A percentile compares a stretch with the other conserved stretches of the same genome.
phyloP scores from a whole-genome alignment of 37 sponge, comb jelly and placozoan genomes.

The Theonella swinhoei region DNA sequence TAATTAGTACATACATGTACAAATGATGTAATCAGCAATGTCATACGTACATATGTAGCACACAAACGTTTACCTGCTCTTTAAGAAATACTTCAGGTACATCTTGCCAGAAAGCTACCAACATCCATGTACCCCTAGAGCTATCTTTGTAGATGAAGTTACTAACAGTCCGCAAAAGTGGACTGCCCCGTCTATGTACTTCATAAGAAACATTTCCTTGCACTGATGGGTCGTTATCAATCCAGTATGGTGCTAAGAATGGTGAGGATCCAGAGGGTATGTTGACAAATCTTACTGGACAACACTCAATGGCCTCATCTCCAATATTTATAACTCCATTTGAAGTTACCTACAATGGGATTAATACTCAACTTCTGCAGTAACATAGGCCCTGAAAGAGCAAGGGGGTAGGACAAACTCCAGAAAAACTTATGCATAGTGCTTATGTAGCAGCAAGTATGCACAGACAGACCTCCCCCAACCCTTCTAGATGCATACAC shows the following conservation, averaged over 20 bases:
- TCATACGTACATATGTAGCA: no score
- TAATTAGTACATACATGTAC: no score
- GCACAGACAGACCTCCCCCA: no score
- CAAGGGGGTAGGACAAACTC: no score
- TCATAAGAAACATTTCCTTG: neutral
- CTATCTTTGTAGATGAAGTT: neutral
- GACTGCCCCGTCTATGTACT: neutral
- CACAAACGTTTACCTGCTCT: no score
- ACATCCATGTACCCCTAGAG: neutral
- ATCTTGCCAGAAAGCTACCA: neutral
- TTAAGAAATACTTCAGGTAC: no score
- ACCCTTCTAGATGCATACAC: no score
- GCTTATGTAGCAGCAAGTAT: no score
- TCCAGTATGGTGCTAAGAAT: neutral
- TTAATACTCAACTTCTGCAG: neutral
- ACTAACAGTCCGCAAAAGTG: neutral
- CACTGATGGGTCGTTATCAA: neutral
- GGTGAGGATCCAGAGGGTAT: neutral
- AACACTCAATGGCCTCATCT: neutral
- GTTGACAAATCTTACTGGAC: neutral
- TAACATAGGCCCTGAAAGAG: neutral
- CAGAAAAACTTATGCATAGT: no score
- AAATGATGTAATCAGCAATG: no score
- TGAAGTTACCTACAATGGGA: neutral
- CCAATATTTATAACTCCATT: neutral